These are phyloP conservation scores for Dromas ardeola DNA, from an alignment of 2,113 vertebrate species.

Conservation along the genomic window DNA sequence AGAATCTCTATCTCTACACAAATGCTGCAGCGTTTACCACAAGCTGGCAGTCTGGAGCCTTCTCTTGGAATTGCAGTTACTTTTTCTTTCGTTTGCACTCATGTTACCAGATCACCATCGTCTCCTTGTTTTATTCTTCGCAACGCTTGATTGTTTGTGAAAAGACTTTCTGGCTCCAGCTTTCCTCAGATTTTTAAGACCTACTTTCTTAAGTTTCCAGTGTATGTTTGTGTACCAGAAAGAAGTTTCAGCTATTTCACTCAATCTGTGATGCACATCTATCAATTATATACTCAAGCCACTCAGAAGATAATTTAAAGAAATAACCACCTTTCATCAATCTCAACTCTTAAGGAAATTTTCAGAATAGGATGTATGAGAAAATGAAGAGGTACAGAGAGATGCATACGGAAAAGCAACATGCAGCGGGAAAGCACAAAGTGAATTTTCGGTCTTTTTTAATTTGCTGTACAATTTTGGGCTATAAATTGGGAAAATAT, in stretches of 20 bases:
- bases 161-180: neutral
- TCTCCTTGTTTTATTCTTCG: neutral
- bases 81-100: neutral
- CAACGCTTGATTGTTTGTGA: neutral
- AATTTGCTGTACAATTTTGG: neutral
- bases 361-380: neutral
- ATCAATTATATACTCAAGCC: neutral
- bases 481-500: neutral
- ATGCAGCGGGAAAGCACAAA: neutral
- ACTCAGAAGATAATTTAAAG: neutral
- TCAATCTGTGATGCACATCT: neutral
- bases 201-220: accelerated
- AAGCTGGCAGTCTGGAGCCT: slow-evolving; percentile 30
- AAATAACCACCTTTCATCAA: neutral
- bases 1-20: neutral
- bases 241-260: neutral
- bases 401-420: neutral
- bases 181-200: neutral
- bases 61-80: neutral
- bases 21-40: neutral
- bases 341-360: neutral
- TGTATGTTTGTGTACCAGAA: neutral
- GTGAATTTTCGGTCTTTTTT: neutral
- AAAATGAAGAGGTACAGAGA: neutral
- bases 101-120: neutral